These are phyloP conservation scores for Boulengeromyrus knoepffleri DNA, from an alignment of 2,113 vertebrate genomes.

Conservation along the genomic window DNA sequence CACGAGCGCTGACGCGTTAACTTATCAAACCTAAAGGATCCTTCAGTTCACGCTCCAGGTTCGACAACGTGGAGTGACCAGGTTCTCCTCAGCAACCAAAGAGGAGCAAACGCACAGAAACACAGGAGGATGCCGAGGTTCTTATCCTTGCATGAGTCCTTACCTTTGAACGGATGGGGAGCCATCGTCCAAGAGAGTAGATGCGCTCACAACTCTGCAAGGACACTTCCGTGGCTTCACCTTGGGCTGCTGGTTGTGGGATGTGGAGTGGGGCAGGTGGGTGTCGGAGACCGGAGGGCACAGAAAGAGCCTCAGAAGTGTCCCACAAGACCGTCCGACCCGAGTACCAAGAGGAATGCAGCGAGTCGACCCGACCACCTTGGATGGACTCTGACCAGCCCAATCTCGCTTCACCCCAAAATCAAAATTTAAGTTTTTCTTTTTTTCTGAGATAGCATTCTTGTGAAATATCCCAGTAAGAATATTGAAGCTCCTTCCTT, in stretches of 20 bases:
- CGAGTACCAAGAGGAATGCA: neutral
- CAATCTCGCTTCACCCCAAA: neutral
- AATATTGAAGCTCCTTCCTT: conserved; percentile 30
- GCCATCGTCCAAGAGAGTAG: conserved; percentile 52
- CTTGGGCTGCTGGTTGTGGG: neutral
- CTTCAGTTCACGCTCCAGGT: neutral
- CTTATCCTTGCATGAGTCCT: conserved; percentile 12
- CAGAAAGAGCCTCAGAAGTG: conserved; percentile 6
- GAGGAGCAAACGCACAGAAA: neutral
- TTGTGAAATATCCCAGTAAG: conserved; percentile 19
- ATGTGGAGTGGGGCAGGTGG: neutral
- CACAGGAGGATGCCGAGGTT: neutral
- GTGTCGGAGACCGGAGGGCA: neutral
- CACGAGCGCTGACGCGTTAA: neutral
- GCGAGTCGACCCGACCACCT: neutral
- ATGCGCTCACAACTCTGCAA: neutral
- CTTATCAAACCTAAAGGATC: neutral
- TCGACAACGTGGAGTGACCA: neutral
- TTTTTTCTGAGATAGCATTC: neutral
- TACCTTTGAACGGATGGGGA: conserved; percentile 63
- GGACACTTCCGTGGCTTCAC: conserved; percentile 13
- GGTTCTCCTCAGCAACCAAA: neutral
- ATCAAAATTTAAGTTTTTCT: conserved; percentile 2
- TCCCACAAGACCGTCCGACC: conserved; percentile 28
- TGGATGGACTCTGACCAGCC: neutral